A percentile compares a stretch with the other conserved stretches of the same genome.
Evolutionary conservation across 2,113 vertebrate species (phyloP).

Genomic region (Cnemophilus loriae): DNA sequence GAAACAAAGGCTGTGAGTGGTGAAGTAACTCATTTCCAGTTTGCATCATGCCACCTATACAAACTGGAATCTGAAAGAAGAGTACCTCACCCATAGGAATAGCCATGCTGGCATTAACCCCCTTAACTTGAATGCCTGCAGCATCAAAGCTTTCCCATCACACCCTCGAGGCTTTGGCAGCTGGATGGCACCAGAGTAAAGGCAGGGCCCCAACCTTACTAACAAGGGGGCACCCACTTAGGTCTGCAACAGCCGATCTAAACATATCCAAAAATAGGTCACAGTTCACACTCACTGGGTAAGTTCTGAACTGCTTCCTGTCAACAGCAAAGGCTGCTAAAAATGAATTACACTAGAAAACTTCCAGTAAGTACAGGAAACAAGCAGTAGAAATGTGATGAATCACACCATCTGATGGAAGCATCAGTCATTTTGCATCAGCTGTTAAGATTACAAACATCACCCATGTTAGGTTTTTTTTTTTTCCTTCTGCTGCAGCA

Average conservation of each 20-base stretch:
- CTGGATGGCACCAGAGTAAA: neutral
- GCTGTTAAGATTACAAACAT: neutral
- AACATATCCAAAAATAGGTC: rapidly evolving
- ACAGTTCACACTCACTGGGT: neutral
- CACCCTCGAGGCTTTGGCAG: neutral
- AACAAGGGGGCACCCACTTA: neutral
- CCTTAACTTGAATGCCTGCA: neutral
- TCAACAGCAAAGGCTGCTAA: neutral
- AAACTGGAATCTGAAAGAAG: neutral
- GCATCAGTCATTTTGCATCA: neutral
- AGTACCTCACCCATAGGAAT: rapidly evolving
- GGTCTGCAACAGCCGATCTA: rapidly evolving
- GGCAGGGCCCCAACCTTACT: neutral
- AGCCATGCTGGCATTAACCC: rapidly evolving
- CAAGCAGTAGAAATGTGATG: neutral
- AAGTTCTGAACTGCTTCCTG: neutral
- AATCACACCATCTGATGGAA: neutral
- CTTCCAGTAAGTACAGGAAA: neutral
- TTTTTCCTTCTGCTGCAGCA: neutral
- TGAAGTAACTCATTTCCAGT: neutral
- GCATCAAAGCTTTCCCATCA: neutral
- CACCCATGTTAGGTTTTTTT: rapidly evolving
- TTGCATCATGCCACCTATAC: neutral
- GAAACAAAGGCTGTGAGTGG: neutral
- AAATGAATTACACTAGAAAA: neutral